Percentiles rank a stretch among this genome's conserved stretches.
Conservation (phyloP, 2,113 vertebrate species). For the Mugil cephalus region DNA sequence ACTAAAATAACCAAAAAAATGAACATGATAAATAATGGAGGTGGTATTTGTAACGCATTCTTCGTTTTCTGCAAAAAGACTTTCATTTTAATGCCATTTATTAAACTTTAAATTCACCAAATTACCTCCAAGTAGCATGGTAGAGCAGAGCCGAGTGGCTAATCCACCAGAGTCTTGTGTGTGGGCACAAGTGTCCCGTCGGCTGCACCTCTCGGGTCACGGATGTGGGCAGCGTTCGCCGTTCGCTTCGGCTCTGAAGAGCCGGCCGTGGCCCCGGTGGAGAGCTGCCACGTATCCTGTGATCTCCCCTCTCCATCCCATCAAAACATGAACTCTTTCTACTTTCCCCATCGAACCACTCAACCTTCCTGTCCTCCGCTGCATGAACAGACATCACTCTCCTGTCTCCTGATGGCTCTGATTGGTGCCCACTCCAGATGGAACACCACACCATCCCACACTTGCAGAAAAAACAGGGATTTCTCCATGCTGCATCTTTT, state of each 20-base stretch:
- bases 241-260: slow-evolving; percentile 37
- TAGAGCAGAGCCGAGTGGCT: neutral
- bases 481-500: slow-evolving; percentile 17
- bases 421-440: slow-evolving; percentile 12
- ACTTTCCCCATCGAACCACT: slow-evolving; percentile 49
- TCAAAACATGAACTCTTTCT: slow-evolving; percentile 43
- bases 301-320: slow-evolving; percentile 27
- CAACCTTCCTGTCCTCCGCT: slow-evolving; percentile 28
- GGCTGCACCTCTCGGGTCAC: slow-evolving; percentile 29
- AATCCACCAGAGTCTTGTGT: slow-evolving; percentile 6
- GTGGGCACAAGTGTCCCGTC: slow-evolving; percentile 6
- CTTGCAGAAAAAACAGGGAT: slow-evolving; percentile 3
- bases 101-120: neutral
- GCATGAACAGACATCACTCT: slow-evolving; percentile 15
- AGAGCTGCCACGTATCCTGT: slow-evolving; percentile 29
- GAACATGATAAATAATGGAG: too few relatives aligned
- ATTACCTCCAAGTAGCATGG: neutral
- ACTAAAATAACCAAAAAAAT: too few relatives aligned
- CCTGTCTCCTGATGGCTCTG: slow-evolving; percentile 19
- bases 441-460: slow-evolving; percentile 11
- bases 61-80: too few relatives aligned
- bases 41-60: too few relatives aligned
- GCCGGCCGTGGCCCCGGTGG: neutral
- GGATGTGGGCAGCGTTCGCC: slow-evolving; percentile 3
- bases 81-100: neutral